Evolutionary conservation across 2,113 vertebrate genomes (phyloP).

Genomic region (Hydropotes inermis): DNA sequence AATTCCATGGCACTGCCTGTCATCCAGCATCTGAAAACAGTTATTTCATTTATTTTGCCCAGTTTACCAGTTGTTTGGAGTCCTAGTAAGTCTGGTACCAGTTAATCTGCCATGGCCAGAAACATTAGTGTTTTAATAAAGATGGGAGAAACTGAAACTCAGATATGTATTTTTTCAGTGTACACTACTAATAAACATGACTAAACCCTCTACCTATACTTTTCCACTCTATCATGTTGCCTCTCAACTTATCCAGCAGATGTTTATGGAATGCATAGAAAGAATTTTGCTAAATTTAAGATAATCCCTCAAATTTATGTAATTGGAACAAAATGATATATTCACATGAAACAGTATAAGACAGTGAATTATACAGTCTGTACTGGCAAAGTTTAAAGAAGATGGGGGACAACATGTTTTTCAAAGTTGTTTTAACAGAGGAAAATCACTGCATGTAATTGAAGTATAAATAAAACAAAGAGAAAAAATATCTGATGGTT

Average conservation of each 20-base stretch:
- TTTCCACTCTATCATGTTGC: background rate
- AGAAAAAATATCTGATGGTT: background rate
- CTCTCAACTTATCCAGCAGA: background rate
- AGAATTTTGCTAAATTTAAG: slow-evolving; percentile 18
- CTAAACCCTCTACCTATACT: background rate
- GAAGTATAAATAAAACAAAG: background rate
- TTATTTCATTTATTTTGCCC: background rate
- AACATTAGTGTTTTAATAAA: background rate
- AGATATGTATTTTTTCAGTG: background rate
- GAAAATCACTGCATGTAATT: background rate
- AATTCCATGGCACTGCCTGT: background rate
- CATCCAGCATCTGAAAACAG: background rate
- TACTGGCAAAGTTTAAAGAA: background rate
- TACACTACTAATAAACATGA: background rate
- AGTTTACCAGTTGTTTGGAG: background rate
- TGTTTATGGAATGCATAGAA: background rate
- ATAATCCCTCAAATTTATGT: background rate
- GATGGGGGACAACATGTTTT: background rate
- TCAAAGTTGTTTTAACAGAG: background rate
- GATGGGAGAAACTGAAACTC: background rate
- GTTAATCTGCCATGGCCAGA: background rate
- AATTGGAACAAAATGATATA: slow-evolving; percentile 5
- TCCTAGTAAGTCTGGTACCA: background rate
- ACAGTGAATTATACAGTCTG: background rate
- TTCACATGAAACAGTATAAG: background rate